Base-by-base conservation (phyloP, 2,888 invertebrate species). In the Sipunculus nudus region DNA sequence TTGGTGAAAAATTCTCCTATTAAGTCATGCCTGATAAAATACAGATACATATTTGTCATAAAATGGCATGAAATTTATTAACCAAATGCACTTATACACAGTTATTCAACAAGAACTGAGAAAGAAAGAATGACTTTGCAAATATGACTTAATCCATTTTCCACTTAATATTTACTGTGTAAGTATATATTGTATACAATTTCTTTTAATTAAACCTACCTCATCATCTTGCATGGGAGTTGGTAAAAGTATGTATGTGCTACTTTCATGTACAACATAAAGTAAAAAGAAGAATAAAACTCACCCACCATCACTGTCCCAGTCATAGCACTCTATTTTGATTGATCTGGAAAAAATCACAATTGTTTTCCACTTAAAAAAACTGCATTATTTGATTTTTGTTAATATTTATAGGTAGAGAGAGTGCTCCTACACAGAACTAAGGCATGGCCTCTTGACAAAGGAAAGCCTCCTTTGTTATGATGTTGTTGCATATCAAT, bases 1-100 rank as follows among this genome's bases (percentile, higher is more conserved):
- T 84, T 86, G 2, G 85, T 84, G 40, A 76, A 77, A 65, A 83
- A 85, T 53, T 84, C 81, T 26, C 87, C 87, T 68, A 87, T 87
- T 26, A 85, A 77, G 64, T 86, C 86, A 74, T 77, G 74, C 38
- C 80, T 80, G 67, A 53, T 59, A 31, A 54, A 40, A 6, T 10
- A 35, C 45, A 50, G 8, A 49, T 28, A 13, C 10, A 16, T n/a
- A 13, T 3, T 4, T 26, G 3, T 29, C 4, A 45, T 3, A 3
- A 16, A 29, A 16, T 4, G 4, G 16, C 26, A 28, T 19, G 10
- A 16, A 47, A n/a, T 8, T 55, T 26, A 21, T 16, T 16, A 8
- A 35, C 35, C 8, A 16, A 35, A 28, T 31, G 21, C 6, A 53
- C 16, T 10, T 47, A 43, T 43, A n/a, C 10, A 13, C 16, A 43